A percentile compares a stretch with the other conserved stretches of the same genome.
phyloP scores from a whole-genome alignment of 2,797 vertebrate genomes.

The Enteromius fasciolatus region DNA sequence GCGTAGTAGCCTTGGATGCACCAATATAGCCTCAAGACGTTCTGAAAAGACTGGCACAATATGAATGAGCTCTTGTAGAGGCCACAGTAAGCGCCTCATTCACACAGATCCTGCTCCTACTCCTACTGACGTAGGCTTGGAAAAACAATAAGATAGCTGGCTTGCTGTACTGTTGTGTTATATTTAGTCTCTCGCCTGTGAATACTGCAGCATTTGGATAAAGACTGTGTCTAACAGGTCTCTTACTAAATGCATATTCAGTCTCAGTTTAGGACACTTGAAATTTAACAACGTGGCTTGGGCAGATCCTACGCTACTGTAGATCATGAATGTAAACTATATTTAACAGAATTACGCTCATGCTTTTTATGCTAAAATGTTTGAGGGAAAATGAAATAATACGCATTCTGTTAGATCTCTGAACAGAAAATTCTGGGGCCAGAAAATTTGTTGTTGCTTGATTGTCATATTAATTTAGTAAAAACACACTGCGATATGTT shows the following conservation, averaged over 20 bases:
- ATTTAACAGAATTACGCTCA: neutral
- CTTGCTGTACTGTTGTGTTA: slow-evolving; percentile 13
- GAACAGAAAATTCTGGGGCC: too few species aligned
- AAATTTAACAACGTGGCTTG: neutral
- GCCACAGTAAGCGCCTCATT: slow-evolving; percentile 20
- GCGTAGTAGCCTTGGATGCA: slow-evolving; percentile 29
- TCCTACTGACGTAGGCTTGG: slow-evolving; percentile 7
- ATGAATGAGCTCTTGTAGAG: slow-evolving; percentile 33
- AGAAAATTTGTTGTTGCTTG: neutral
- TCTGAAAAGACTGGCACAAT: slow-evolving; percentile 27
- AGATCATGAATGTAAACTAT: neutral
- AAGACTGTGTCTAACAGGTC: slow-evolving; percentile 6
- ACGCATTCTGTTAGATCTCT: too few species aligned
- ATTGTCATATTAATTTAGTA: neutral
- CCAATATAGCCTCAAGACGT: slow-evolving; percentile 29
- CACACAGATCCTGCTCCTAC: slow-evolving; percentile 27
- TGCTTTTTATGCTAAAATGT: neutral
- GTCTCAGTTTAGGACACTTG: neutral
- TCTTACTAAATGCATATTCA: neutral
- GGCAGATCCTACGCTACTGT: neutral
- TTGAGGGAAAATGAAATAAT: neutral
- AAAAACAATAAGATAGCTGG: slow-evolving; percentile 10
- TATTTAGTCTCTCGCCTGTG: slow-evolving; percentile 14
- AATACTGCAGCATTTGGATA: slow-evolving; percentile 3
- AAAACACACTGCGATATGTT: neutral